Evolutionary conservation across 2,888 invertebrate genomes (phyloP), one percentile per base, ranked within the genome.

Genomic region (Cataglyphis cursor): DNA sequence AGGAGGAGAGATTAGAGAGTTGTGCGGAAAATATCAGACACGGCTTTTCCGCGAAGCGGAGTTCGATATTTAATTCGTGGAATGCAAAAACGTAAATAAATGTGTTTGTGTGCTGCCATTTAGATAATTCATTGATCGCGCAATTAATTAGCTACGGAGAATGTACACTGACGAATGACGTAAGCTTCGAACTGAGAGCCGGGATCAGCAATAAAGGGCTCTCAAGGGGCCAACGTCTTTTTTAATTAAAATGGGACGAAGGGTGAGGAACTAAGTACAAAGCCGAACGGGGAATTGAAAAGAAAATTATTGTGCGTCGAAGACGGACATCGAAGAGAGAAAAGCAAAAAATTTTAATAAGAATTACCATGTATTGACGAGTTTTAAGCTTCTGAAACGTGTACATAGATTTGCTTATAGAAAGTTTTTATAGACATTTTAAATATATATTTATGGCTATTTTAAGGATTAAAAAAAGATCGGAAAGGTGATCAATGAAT

Each of bases 171-270:
- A 12, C 18, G 18, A 72, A 21, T 78, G 35, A 73, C n/a, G 12
- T 21, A 48, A 44, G 73, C 24, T 73, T 59, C 44, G n/a, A 80
- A 24, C 10, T 35, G 44, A 38, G 51, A 68, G 35, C 5, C 6
- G 12, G 9, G 18, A 9, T 59, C 18, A 10, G 31, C 44, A 59
- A 80, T 57, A 59, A 73, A 59, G 44, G 59, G 18, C 59, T 12
- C 18, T 73, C 12, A 73, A 57, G 35, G 12, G 18, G 8, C 3
- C 8, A 41, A 73, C 44, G 44, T 80, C 31, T 73, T 48, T 80
- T 80, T 80, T 61, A 61, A 78, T 78, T 78, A 78, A 78, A 78
- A 59, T 44, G 57, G 21, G 12, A 73, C 59, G 72, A 78, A 78
- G 78, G 44, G 72, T 44, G 21, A 21, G n/a, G 8, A 59, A 57